Percentiles rank a stretch among this genome's conserved stretches.
These are phyloP conservation scores for Halesus radiatus DNA, from an alignment of 1,140 invertebrate genomes.

Conservation along the genomic window DNA sequence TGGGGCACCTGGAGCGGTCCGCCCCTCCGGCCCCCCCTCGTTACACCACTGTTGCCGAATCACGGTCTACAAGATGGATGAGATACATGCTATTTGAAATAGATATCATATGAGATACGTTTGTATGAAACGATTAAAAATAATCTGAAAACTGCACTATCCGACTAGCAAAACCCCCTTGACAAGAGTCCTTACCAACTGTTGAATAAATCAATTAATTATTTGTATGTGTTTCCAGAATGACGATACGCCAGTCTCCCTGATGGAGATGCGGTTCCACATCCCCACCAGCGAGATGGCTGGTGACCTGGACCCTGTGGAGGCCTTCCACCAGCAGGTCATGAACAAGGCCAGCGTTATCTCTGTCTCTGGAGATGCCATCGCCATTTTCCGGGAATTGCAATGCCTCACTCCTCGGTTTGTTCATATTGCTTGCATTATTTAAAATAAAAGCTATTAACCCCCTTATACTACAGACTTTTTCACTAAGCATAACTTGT, in stretches of 20 bases:
- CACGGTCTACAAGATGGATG: too few species aligned
- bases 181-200: too few species aligned
- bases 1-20: too few species aligned
- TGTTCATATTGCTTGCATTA: constrained; percentile 27
- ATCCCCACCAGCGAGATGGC: constrained; percentile 90
- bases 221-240: constrained; percentile 74
- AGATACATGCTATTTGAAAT: too few species aligned
- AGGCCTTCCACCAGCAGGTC: constrained; percentile 95
- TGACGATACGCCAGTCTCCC: constrained; percentile 96
- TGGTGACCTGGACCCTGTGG: constrained; percentile 91
- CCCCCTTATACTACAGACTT: neutral
- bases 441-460: constrained; percentile 23
- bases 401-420: constrained; percentile 98
- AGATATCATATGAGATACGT: too few species aligned
- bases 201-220: too few species aligned
- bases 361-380: constrained; percentile 96
- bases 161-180: too few species aligned
- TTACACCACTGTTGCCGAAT: too few species aligned
- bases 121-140: too few species aligned
- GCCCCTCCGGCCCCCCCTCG: too few species aligned
- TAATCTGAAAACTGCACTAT: too few species aligned
- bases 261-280: constrained; percentile 98
- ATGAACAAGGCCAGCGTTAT: constrained; percentile 98
- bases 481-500: neutral
- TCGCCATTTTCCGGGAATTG: constrained; percentile 96